Conservation (phyloP, 2,888 invertebrate species). For the Minunthozetes semirufus region DNA sequence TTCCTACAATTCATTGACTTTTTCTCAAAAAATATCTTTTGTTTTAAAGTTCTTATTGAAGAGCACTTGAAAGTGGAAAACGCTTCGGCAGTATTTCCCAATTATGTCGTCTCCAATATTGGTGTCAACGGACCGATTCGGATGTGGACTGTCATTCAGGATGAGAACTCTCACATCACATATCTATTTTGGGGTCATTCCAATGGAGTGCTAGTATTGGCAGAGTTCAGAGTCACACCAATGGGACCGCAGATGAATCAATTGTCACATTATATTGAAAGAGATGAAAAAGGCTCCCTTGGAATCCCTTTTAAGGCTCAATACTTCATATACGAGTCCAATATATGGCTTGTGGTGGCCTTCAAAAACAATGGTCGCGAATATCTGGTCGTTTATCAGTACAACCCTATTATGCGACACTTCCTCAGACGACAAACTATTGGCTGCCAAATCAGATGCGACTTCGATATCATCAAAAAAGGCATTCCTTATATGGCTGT, state of each 20-base stretch:
- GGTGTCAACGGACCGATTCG: background rate
- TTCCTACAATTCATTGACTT: background rate
- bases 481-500: slow-evolving; percentile 23
- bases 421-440: slow-evolving; percentile 16
- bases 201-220: slow-evolving; percentile 3
- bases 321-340: background rate
- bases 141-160: slow-evolving; percentile 18
- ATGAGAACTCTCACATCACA: background rate
- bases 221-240: slow-evolving; percentile 2
- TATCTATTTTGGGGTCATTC: slow-evolving; percentile 21
- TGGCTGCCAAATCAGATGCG: background rate
- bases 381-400: slow-evolving; percentile 26
- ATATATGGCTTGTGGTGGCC: slow-evolving; percentile 21
- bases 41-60: background rate
- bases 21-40: background rate
- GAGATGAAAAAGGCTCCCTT: background rate
- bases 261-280: background rate
- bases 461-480: slow-evolving; percentile 2
- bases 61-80: slow-evolving; percentile 2
- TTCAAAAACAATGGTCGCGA: background rate
- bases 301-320: background rate
- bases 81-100: background rate
- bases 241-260: background rate
- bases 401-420: background rate
- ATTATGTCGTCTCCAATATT: background rate